These are phyloP conservation scores for Epistrophe grossulariae DNA, from an alignment of 2,888 invertebrate species.

Conservation along the genomic window DNA sequence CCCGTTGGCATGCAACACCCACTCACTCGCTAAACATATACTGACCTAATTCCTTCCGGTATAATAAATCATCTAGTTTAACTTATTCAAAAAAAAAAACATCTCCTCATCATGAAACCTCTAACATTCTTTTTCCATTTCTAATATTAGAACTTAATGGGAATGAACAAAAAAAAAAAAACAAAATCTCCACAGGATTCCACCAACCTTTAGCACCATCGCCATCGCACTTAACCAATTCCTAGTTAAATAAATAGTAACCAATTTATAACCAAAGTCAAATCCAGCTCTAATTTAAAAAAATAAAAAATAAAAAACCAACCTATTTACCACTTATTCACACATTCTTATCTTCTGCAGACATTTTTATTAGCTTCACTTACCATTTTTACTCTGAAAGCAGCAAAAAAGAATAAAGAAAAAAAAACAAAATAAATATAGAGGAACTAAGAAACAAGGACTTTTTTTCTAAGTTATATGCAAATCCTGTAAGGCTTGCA, in stretches of 20 bases:
- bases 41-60: slow-evolving; percentile 26
- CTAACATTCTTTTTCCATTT: slow-evolving; percentile 25
- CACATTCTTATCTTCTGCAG: slow-evolving; percentile 68
- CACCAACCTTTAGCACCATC: background rate
- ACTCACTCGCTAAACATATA: background rate
- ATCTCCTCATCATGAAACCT: slow-evolving; percentile 1
- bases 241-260: slow-evolving; percentile 40
- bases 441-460: slow-evolving; percentile 18
- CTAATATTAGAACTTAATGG: slow-evolving; percentile 33
- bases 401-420: background rate
- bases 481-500: slow-evolving; percentile 69
- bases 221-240: slow-evolving; percentile 34
- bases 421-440: background rate
- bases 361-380: slow-evolving; percentile 72
- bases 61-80: slow-evolving; percentile 51
- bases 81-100: slow-evolving; percentile 22
- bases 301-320: slow-evolving; percentile 27
- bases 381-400: slow-evolving; percentile 30
- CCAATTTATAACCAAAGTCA: slow-evolving; percentile 54
- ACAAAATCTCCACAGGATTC: background rate
- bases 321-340: slow-evolving; percentile 58
- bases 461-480: slow-evolving; percentile 55
- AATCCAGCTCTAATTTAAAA: slow-evolving; percentile 48
- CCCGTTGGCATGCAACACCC: slow-evolving; percentile 28
- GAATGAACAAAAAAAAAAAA: background rate